Evolutionary conservation across 2,113 vertebrate genomes (phyloP), one percentile per base, ranked within the genome.

Genomic region (Sclerurus mexicanus): DNA sequence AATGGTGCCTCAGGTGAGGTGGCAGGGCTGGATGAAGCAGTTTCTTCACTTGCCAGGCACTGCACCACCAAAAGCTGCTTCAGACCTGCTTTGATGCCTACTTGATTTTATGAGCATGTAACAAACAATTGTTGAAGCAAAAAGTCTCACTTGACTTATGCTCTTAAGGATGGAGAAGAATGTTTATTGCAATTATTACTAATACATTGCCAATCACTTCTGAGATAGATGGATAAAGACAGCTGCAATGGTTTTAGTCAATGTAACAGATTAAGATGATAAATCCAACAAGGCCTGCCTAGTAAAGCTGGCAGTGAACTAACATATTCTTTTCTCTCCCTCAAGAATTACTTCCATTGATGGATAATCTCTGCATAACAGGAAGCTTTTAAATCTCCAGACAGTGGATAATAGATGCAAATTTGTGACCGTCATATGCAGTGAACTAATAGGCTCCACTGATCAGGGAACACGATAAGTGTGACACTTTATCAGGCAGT

Each of bases 351-450:
- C 46, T 85, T 95, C 76, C 37, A 55, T 68, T 94, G 82, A 96
- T 94, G 91, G 77, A 66, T 88, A 96, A 86, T 94, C 82, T 94
- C 79, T 79, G 59, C 74, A 68, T 76, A 93, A 92, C 49, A 79
- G 86, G 88, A 93, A 90, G 82, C 91, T 90, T 88, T 97, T 90
- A 89, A 92, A 90, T 93, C 92, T 95, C 83, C 83, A 90, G 94
- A 82, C 83, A 89, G 80, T 62, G 89, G 82, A 80, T 90, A 96
- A 96, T 91, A 85, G 81, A 95, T 95, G 91, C 94, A 96, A 93
- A 96, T 96, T 95, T 93, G 87, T 64, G 85, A 71, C 72, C 23
- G 11, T 95, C 50, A 67, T 92, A 92, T 85, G 60, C 68, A 76
- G 81, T 9, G 59, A 95, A 87, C 50, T 87, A 94, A 96, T 93